Base-by-base conservation (phyloP, 2,797 vertebrate species). In the Artibeus lituratus region DNA sequence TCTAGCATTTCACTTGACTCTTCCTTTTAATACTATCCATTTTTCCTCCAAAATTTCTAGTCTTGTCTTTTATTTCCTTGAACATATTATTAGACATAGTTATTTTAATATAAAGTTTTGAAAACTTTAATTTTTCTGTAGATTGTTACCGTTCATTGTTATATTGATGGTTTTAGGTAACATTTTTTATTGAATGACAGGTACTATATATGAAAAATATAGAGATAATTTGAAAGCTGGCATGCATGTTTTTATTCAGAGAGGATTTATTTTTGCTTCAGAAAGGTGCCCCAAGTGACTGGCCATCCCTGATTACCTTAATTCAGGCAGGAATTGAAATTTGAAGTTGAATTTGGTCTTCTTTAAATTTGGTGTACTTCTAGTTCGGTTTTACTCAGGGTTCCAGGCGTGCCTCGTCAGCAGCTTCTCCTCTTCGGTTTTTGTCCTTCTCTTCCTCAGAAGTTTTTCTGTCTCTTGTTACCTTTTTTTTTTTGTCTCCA, bases 161-260 rank as follows among this genome's bases (percentile, higher is more conserved):
- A 10, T 87, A 95, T 24, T 91, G 9, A 87, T 94, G 62, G 11
- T 74, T 94, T 85, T 96, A 77, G 59, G 19, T 81, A 47, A 51
- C 55, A 73, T 69, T 95, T 92, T 94, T 65, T 2, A 42, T 83
- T 92, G 53, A 94, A 81, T 90, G 37, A 35, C 44, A 77, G 18
- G 47, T 95, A 81, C 1, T 83, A 8, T 55, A 29, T 90, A 26
- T 90, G 9, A 92, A 92, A 51, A 51, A 67, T n/a, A 19, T 42
- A 26, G 35, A 53, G 26, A 62, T 42, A 91, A 73, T 85, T 65
- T 57, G 55, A 57, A 57, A 57, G 9, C 55, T 26, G 26, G 55
- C 55, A 57, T 57, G 55, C 55, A 55, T 57, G 11, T 57, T 24
- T 57, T 57, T 57, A 57, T 26, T 57, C 55, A 57, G 9, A 57